Conservation (phyloP, 2,797 vertebrate genomes). For the Ctenosaura bakeri region DNA sequence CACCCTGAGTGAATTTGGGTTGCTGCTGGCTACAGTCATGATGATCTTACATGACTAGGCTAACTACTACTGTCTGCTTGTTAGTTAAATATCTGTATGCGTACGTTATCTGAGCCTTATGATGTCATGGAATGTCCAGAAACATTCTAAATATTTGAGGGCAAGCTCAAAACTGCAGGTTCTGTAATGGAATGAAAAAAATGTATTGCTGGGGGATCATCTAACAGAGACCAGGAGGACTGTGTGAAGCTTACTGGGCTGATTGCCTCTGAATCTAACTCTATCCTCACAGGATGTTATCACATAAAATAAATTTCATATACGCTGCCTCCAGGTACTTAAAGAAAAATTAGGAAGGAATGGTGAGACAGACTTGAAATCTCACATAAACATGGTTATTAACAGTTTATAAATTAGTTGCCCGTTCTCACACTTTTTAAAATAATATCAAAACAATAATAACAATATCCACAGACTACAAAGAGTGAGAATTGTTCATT, state of each 20-base stretch:
- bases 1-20: background rate
- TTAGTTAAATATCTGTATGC: background rate
- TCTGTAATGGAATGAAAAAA: background rate
- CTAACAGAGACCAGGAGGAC: background rate
- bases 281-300: no score
- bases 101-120: background rate
- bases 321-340: background rate
- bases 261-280: background rate
- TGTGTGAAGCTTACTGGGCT: background rate
- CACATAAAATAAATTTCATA: background rate
- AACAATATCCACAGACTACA: background rate
- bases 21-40: no score
- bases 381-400: background rate
- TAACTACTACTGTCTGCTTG: background rate
- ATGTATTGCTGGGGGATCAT: background rate
- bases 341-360: background rate
- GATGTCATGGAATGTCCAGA: background rate
- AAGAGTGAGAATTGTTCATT: background rate
- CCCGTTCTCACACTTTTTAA: background rate
- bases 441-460: background rate
- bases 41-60: background rate
- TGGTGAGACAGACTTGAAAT: background rate
- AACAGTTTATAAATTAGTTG: background rate
- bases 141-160: slow-evolving; percentile 1
- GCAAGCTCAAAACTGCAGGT: background rate